A percentile compares a stretch with the other conserved stretches of the same genome.
Conservation (phyloP, 2,113 vertebrate species). For the sheep (Ovis aries) region ARS-UI_Ramb_v3.0 NC_056059.1:98465001-98465500, state of each 20-base stretch:
- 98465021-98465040: conserved; percentile 84
- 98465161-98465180: neutral
- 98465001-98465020: conserved; percentile 98
- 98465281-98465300: neutral
- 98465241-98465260: neutral
- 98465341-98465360: neutral
- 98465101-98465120: neutral
- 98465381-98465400: neutral
- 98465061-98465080: neutral
- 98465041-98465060: neutral
- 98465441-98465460: conserved; percentile 14
- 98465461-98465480: neutral
- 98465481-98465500: neutral
- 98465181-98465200: neutral
- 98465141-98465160: neutral
- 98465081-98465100: neutral
- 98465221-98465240: neutral
- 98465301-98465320: neutral
- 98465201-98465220: neutral
- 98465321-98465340: neutral
- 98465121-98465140: neutral
- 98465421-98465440: neutral
- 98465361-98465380: neutral
- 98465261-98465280: neutral
- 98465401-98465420: neutral